Base-by-base conservation (phyloP, 2,113 vertebrate species). In the Tenebrosternarchus preto region DNA sequence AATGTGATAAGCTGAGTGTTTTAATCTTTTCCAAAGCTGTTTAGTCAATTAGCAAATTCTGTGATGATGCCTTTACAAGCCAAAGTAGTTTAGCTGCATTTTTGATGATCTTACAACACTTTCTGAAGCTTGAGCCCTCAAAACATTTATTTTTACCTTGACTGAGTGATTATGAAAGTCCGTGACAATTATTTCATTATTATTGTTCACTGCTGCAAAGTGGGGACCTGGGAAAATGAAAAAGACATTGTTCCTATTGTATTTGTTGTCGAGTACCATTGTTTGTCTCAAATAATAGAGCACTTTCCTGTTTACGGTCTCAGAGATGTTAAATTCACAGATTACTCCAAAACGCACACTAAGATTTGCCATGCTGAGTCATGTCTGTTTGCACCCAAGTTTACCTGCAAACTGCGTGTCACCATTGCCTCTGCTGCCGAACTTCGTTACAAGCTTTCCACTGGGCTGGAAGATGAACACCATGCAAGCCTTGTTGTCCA, bases 111-210 rank as follows among this genome's bases (percentile, higher is more conserved):
- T 43, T 43, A 43, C 39, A 43, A 43, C 11, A 43, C 6, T 43
- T 5, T 43, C 7, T 43, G 39, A 43, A 43, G 39, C 39, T 43
- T 43, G 39, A 43, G 39, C 39, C 6, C 11, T 43, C 11, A 9
- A 17, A 36, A 15, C 66, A 20, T 5, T 15, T n/a, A n/a, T n/a
- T n/a, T n/a, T n/a, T n/a, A 98, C 97, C 95, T 99, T 99, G 76
- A 99, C 97, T 70, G 97, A 99, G 90, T 99, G 97, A 86, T 99
- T 99, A 88, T 99, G 97, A 91, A 99, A 99, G 92, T 99, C 97
- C 4, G 97, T 99, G 84, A 99, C 89, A 27, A 99, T 98, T 83
- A 99, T 98, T 91, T 99, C 97, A 86, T 99, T 99, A 92, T 98
- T 98, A 90, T 96, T 95, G 91, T 99, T 99, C 68, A 99, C 96